These are phyloP conservation scores for Acrossocheilus wenchowensis DNA, from an alignment of 2,797 vertebrate genomes.

Conservation along the genomic window DNA sequence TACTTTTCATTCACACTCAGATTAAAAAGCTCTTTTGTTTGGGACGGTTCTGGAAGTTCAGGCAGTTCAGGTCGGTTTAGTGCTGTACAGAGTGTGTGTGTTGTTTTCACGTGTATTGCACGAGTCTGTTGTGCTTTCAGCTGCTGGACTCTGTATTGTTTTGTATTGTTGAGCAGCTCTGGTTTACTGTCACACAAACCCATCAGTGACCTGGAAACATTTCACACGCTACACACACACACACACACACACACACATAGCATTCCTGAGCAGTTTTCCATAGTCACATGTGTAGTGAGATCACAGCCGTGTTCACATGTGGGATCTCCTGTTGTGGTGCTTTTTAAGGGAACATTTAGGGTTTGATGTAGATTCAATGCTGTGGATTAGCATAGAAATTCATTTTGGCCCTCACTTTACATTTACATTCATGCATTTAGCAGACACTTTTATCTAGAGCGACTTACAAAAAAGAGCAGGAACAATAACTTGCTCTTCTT, in stretches of 20 bases:
- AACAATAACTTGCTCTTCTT: background rate
- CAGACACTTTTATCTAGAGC: background rate
- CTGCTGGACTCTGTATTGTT: background rate
- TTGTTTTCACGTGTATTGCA: background rate
- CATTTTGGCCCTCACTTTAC: background rate
- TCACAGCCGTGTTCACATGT: background rate
- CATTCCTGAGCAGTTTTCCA: slow-evolving; percentile 26
- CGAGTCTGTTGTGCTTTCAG: background rate
- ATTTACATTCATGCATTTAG: background rate
- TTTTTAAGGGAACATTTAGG: background rate
- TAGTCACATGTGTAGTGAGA: slow-evolving; percentile 24
- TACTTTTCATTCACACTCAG: background rate
- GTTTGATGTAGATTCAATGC: background rate
- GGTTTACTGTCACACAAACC: slow-evolving; percentile 1
- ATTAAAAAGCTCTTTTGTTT: background rate
- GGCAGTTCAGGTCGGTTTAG: background rate
- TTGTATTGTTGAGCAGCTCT: background rate
- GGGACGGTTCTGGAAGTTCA: background rate
- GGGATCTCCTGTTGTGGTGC: background rate
- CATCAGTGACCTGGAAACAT: slow-evolving; percentile 48
- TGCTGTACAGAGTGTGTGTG: background rate
- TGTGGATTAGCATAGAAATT: background rate
- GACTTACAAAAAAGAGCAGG: background rate
- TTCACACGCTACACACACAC: slow-evolving; percentile 11
- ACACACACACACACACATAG: slow-evolving; percentile 32